Evolutionary conservation across 1,140 invertebrate genomes (phyloP).

Genomic region (Anagrus nilaparvatae): DNA sequence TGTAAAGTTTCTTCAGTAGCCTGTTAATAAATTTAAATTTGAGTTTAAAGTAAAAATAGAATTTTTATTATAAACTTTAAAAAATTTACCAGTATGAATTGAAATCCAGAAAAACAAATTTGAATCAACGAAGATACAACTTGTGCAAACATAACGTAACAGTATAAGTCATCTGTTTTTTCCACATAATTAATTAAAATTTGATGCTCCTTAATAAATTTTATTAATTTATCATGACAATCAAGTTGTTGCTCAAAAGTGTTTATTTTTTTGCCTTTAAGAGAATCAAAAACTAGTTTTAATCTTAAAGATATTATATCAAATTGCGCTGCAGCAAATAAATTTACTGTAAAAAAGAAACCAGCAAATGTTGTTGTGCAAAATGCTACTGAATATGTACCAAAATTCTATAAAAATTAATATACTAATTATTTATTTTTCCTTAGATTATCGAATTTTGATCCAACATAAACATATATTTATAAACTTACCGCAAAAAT

Average conservation of each 20-base stretch:
- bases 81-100: constrained; percentile 21
- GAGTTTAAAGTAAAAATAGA: background rate
- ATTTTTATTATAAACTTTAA: background rate
- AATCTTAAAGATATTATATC: constrained; percentile 20
- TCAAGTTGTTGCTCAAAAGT: background rate
- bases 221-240: constrained; percentile 14
- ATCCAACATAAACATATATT: background rate
- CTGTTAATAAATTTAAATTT: background rate
- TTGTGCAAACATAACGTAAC: constrained; percentile 19
- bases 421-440: background rate
- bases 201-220: constrained; percentile 23
- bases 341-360: constrained; percentile 19
- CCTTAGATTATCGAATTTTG: background rate
- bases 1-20: background rate
- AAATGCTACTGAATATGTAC: constrained; percentile 13
- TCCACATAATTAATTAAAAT: constrained; percentile 21
- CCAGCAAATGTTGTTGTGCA: constrained; percentile 18
- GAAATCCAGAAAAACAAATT: constrained; percentile 23
- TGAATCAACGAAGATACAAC: constrained; percentile 18
- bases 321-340: constrained; percentile 22
- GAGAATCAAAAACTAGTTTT: constrained; percentile 10
- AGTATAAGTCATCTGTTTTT: constrained; percentile 20
- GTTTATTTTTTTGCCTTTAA: background rate
- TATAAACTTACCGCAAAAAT: constrained; percentile 19
- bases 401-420: constrained; percentile 14